A percentile compares a stretch with the other conserved stretches of the same genome.
These are phyloP conservation scores for Romanogobio albipinnatus DNA, from an alignment of 2,113 vertebrate species.

Conservation along the genomic window DNA sequence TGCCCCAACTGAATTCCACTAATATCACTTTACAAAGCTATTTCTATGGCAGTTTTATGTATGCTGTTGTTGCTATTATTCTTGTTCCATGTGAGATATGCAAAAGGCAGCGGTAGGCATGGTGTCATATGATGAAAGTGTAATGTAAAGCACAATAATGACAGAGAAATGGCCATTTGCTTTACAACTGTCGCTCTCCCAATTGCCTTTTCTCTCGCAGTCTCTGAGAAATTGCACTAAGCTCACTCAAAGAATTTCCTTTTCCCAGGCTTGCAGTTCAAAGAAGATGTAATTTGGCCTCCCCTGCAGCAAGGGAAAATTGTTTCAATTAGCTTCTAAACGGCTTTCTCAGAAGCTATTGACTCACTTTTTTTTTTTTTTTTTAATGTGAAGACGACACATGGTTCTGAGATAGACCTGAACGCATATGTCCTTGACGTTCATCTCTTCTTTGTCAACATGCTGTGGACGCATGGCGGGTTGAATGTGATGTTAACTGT, in stretches of 20 bases:
- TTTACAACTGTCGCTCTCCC: neutral
- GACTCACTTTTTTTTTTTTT: conserved; percentile 61
- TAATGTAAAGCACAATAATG: conserved; percentile 11
- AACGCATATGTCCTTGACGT: neutral
- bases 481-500: neutral
- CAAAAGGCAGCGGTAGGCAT: neutral
- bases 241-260: conserved; percentile 55
- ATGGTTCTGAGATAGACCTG: neutral
- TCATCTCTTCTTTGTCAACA: neutral
- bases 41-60: neutral
- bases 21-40: conserved; percentile 5
- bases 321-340: conserved; percentile 66
- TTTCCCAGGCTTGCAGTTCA: conserved; percentile 10
- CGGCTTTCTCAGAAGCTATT: conserved; percentile 59
- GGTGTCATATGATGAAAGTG: conserved; percentile 19
- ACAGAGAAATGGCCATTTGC: conserved; percentile 24
- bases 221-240: conserved; percentile 24
- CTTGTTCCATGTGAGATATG: neutral
- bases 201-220: conserved; percentile 4
- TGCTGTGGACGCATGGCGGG: neutral
- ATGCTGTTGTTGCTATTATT: neutral
- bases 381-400: neutral
- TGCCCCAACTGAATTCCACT: conserved; percentile 23
- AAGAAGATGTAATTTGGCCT: conserved; percentile 48
- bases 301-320: conserved; percentile 51